phyloP scores from a whole-genome alignment of 2,113 vertebrate genomes.

The Mustelus asterias region DNA sequence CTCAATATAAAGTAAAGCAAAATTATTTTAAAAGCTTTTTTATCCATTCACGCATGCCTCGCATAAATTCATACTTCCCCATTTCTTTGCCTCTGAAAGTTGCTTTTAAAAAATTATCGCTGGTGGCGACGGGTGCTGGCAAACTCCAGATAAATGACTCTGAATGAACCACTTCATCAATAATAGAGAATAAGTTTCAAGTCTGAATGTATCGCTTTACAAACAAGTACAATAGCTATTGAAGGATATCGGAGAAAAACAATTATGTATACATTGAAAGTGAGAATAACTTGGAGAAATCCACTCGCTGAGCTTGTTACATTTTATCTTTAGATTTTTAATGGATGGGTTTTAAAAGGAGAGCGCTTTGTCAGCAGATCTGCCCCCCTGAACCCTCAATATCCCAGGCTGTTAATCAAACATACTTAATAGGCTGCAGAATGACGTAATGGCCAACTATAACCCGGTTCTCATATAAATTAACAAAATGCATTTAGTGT shows the following conservation, averaged over 20 bases:
- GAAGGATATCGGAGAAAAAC: background rate
- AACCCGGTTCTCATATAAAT: conserved; percentile 53
- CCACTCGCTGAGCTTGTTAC: background rate
- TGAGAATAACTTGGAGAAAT: background rate
- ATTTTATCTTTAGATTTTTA: conserved; percentile 40
- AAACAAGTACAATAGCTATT: background rate
- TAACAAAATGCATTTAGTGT: conserved; percentile 16
- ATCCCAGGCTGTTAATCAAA: conserved; percentile 73
- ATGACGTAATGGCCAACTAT: conserved; percentile 80
- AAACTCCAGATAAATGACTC: background rate
- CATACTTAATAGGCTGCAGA: conserved; percentile 76
- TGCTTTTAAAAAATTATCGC: background rate
- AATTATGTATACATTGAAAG: background rate
- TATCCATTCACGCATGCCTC: background rate
- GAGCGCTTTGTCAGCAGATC: conserved; percentile 68
- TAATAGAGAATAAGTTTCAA: conserved; percentile 8
- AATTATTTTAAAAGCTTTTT: background rate
- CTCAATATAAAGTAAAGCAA: background rate
- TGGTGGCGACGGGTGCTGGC: background rate
- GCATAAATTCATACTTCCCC: background rate
- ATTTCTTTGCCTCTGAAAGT: background rate
- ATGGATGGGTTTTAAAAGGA: conserved; percentile 45
- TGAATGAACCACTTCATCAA: conserved; percentile 1
- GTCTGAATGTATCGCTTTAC: conserved; percentile 18
- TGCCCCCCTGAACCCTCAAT: conserved; percentile 56